Percentiles rank a stretch among this genome's conserved stretches.
phyloP scores from a whole-genome alignment of 1,140 invertebrate species.

The Drosophila saltans region DNA sequence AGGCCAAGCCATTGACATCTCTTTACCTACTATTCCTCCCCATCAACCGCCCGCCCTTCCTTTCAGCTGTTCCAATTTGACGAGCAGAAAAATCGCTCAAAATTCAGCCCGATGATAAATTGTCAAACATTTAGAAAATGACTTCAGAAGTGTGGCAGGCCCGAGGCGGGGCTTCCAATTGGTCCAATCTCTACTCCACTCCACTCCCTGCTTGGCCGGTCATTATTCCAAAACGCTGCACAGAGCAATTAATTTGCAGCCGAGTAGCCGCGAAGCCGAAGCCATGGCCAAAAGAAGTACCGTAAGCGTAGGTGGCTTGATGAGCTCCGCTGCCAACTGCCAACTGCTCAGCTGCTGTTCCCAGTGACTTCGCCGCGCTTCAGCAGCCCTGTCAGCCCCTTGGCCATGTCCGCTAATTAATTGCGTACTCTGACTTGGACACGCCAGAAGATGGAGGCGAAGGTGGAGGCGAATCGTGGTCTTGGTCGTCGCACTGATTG shows the following conservation, averaged over 20 bases:
- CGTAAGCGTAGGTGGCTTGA: slow-evolving; percentile 78
- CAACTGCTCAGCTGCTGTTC: slow-evolving; percentile 32
- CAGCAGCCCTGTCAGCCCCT: slow-evolving; percentile 40
- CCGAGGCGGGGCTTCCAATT: slow-evolving; percentile 38
- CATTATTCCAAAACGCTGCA: slow-evolving; percentile 52
- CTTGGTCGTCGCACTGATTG: slow-evolving; percentile 60
- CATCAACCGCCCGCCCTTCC: neutral
- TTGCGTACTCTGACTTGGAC: slow-evolving; percentile 60
- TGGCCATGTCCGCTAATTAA: slow-evolving; percentile 63
- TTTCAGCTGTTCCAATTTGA: slow-evolving; percentile 32
- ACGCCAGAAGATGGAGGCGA: slow-evolving; percentile 23
- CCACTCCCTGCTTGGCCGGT: slow-evolving; percentile 26
- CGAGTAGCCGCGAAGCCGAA: neutral
- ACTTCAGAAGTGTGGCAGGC: slow-evolving; percentile 70
- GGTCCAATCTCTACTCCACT: slow-evolving; percentile 15
- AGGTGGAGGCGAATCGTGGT: slow-evolving; percentile 40
- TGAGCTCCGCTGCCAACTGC: slow-evolving; percentile 58
- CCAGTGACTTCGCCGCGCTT: slow-evolving; percentile 50
- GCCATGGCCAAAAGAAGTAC: slow-evolving; percentile 44
- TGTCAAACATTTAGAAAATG: slow-evolving; percentile 66
- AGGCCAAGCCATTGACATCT: slow-evolving; percentile 59
- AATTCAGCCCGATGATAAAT: slow-evolving; percentile 62
- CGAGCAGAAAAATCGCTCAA: slow-evolving; percentile 55
- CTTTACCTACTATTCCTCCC: neutral
- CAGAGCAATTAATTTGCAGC: slow-evolving; percentile 72